phyloP scores from a whole-genome alignment of 2,888 invertebrate genomes.

The Tipula helvola region DNA sequence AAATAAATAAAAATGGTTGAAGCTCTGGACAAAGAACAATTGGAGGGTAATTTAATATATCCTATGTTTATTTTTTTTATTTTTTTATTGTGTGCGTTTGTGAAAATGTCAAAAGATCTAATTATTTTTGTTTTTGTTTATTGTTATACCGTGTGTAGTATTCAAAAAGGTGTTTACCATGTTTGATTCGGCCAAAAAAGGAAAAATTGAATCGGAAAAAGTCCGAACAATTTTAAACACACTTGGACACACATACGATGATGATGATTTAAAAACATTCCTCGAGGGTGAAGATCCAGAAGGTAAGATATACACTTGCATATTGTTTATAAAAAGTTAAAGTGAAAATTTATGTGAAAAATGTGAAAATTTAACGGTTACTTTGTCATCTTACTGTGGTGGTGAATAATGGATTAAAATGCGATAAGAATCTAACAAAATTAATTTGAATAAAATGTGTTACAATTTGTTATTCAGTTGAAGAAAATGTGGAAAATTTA shows the following conservation, averaged over 20 bases:
- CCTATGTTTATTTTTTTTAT: not conserved
- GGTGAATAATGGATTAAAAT: no score
- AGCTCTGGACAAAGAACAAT: slow-evolving; percentile 39
- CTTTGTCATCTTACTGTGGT: no score
- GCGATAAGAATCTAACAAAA: no score
- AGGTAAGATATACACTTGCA: slow-evolving; percentile 39
- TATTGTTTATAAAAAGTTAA: no score
- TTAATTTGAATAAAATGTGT: no score
- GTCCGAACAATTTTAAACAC: slow-evolving; percentile 68
- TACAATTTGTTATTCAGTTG: no score
- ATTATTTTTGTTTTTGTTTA: not conserved
- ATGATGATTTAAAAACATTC: slow-evolving; percentile 61
- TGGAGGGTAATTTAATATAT: slow-evolving; percentile 30
- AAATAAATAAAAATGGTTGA: slow-evolving; percentile 17
- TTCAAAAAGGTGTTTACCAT: slow-evolving; percentile 68
- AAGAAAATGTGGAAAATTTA: not conserved
- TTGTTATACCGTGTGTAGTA: slow-evolving; percentile 38
- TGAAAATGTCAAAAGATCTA: not conserved
- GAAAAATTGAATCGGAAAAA: slow-evolving; percentile 67
- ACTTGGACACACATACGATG: slow-evolving; percentile 67
- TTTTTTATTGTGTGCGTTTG: not conserved
- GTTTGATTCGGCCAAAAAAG: slow-evolving; percentile 71
- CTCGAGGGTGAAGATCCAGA: slow-evolving; percentile 67
- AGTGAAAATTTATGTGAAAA: not conserved
- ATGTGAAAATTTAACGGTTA: not conserved